These are phyloP conservation scores for Danionella dracula DNA, from an alignment of 2,797 vertebrate species.

Conservation along the genomic window DNA sequence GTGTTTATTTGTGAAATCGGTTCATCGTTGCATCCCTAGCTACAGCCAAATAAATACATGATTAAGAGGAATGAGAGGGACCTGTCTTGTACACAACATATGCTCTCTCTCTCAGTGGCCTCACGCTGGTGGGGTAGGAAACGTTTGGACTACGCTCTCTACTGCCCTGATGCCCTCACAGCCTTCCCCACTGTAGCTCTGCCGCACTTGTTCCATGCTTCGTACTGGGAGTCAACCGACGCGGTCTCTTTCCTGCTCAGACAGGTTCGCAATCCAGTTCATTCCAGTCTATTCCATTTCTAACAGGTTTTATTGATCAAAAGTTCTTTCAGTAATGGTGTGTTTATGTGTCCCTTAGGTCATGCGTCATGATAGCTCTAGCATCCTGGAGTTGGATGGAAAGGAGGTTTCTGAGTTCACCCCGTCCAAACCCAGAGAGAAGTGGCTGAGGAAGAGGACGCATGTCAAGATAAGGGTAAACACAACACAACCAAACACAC, in stretches of 20 bases:
- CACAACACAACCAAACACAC: too few relatives aligned
- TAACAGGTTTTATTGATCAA: too few relatives aligned
- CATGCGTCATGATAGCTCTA: conserved; percentile 92
- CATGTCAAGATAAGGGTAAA: conserved; percentile 91
- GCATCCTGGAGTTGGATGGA: conserved; percentile 91
- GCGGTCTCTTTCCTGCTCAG: conserved; percentile 93
- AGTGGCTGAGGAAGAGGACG: conserved; percentile 95
- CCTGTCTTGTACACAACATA: too few relatives aligned
- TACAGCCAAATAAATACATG: too few relatives aligned
- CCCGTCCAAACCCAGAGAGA: conserved; percentile 94
- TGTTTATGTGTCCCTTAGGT: conserved; percentile 54
- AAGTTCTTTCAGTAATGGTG: too few relatives aligned
- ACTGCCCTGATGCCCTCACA: conserved; percentile 91
- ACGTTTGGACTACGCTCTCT: conserved; percentile 93
- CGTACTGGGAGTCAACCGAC: conserved; percentile 98
- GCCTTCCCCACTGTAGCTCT: conserved; percentile 96
- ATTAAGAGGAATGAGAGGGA: too few relatives aligned
- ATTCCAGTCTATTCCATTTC: too few relatives aligned
- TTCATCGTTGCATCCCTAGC: too few relatives aligned
- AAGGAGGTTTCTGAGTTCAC: conserved; percentile 96
- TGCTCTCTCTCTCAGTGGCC: conserved; percentile 58
- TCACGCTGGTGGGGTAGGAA: conserved; percentile 92
- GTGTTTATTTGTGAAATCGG: too few relatives aligned
- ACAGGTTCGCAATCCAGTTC: too few relatives aligned
- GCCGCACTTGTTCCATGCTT: conserved; percentile 96